Conservation (phyloP, 1,140 invertebrate species). For the Drosophila hydei region DNA sequence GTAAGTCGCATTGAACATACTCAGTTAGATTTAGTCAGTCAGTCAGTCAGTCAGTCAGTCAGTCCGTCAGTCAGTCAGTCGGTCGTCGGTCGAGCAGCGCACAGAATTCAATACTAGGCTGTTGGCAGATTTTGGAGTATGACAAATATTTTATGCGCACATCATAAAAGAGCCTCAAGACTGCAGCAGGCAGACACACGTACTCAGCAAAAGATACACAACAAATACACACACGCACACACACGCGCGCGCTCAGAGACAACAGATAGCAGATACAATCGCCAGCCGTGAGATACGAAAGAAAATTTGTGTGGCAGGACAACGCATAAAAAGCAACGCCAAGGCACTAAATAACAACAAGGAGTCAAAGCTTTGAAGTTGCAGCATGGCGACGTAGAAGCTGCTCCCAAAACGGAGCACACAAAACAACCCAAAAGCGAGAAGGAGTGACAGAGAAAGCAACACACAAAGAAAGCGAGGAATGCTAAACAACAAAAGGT, state of each 20-base stretch:
- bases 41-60: conserved; percentile 10
- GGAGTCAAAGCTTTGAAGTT: conserved; percentile 68
- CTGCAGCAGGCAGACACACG: conserved; percentile 50
- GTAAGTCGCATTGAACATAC: conserved; percentile 35
- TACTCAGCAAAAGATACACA: conserved; percentile 4
- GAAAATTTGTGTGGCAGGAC: conserved; percentile 50
- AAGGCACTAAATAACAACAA: conserved; percentile 60
- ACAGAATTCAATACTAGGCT: conserved; percentile 53
- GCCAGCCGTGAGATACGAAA: conserved; percentile 49
- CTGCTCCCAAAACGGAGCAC: conserved; percentile 35
- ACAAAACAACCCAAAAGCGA: conserved; percentile 38
- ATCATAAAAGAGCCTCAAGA: conserved; percentile 70
- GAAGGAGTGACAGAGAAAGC: conserved; percentile 12
- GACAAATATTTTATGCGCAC: conserved; percentile 81
- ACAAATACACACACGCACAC: conserved; percentile 23
- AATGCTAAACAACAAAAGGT: conserved; percentile 56
- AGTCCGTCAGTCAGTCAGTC: conserved; percentile 20
- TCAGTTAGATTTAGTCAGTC: not conserved
- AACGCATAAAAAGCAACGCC: conserved; percentile 51
- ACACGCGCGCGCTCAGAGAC: conserved; percentile 24
- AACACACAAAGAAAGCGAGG: conserved; percentile 42
- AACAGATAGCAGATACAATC: conserved; percentile 50
- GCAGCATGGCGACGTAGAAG: conserved; percentile 43
- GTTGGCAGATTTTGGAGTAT: conserved; percentile 69
- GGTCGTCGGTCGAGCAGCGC: conserved; percentile 14